These are phyloP conservation scores for Hesperophylax magnus DNA, from an alignment of 1,140 invertebrate genomes.

Conservation along the genomic window DNA sequence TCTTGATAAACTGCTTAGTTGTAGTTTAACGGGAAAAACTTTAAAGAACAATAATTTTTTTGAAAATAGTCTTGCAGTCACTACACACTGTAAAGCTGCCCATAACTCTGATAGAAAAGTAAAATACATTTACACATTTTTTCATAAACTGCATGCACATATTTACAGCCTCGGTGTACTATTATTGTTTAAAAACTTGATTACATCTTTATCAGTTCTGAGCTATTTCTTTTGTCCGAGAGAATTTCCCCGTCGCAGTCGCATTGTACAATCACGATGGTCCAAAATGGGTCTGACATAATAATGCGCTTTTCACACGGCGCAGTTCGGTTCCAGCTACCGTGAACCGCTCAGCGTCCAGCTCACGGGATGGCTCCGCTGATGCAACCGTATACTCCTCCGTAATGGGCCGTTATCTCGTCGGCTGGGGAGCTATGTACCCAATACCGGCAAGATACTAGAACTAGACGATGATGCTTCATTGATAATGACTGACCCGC, in stretches of 20 bases:
- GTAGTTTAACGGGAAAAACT: too few relatives aligned
- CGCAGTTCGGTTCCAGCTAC: conserved; percentile 1
- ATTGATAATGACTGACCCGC: not conserved
- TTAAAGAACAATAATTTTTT: too few relatives aligned
- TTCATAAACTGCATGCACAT: too few relatives aligned
- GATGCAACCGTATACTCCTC: conserved; percentile 13
- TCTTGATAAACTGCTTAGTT: too few relatives aligned
- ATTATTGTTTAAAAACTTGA: too few relatives aligned
- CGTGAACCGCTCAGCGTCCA: not conserved
- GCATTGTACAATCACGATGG: not conserved
- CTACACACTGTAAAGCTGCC: too few relatives aligned
- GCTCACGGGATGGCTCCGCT: not conserved
- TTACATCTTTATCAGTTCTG: not conserved
- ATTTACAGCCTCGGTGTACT: too few relatives aligned
- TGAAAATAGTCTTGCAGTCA: too few relatives aligned
- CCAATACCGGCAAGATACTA: too few relatives aligned
- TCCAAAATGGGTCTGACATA: conserved; percentile 20
- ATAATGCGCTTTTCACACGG: conserved; percentile 12
- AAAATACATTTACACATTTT: too few relatives aligned
- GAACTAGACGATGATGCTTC: not conserved
- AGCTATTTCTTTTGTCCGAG: conserved; percentile 4
- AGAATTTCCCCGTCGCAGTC: not conserved
- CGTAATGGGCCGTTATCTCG: conserved; percentile 4
- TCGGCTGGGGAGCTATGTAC: not conserved
- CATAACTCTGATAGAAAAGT: too few relatives aligned